A percentile compares a stretch with the other conserved stretches of the same genome.
These are phyloP conservation scores for Pseudolycoriella hygida DNA, from an alignment of 2,888 invertebrate genomes.

Conservation along the genomic window DNA sequence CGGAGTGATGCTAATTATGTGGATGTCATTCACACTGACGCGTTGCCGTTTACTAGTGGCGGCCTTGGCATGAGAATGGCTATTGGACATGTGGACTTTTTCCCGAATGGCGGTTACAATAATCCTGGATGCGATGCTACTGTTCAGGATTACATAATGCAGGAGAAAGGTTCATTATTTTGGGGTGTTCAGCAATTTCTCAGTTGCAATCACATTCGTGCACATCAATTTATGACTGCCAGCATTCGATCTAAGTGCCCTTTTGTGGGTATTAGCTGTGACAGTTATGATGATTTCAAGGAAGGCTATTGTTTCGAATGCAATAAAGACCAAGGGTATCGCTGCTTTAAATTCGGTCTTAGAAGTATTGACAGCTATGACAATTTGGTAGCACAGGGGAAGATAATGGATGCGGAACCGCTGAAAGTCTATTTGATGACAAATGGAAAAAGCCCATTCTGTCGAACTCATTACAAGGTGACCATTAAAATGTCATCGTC, in stretches of 20 bases:
- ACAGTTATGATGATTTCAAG: conserved; percentile 56
- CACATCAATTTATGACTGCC: conserved; percentile 68
- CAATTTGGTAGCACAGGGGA: conserved; percentile 28
- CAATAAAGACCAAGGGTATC: conserved; percentile 37
- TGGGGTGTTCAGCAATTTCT: conserved; percentile 37
- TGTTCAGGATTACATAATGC: conserved; percentile 43
- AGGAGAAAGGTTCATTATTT: conserved; percentile 42
- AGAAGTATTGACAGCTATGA: conserved; percentile 38
- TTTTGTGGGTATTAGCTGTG: conserved; percentile 61
- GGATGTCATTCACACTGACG: conserved; percentile 80
- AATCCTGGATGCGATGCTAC: conserved; percentile 52
- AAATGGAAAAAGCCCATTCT: conserved; percentile 49
- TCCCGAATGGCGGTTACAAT: conserved; percentile 71
- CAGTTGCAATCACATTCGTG: conserved; percentile 76
- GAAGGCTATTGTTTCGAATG: conserved; percentile 55
- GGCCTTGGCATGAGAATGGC: conserved; percentile 66
- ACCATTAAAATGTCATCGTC: conserved; percentile 50
- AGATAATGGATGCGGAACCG: conserved; percentile 32
- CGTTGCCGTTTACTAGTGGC: conserved; percentile 54
- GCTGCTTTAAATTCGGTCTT: conserved; percentile 51
- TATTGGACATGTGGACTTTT: conserved; percentile 81
- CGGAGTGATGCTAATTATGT: conserved; percentile 75
- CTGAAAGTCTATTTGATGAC: conserved; percentile 57
- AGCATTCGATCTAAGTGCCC: conserved; percentile 63
- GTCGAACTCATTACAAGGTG: conserved; percentile 68